Evolutionary conservation across 2,888 invertebrate species (phyloP), one percentile per base, ranked within the genome.

Genomic region (Hypomecis atomaria): DNA sequence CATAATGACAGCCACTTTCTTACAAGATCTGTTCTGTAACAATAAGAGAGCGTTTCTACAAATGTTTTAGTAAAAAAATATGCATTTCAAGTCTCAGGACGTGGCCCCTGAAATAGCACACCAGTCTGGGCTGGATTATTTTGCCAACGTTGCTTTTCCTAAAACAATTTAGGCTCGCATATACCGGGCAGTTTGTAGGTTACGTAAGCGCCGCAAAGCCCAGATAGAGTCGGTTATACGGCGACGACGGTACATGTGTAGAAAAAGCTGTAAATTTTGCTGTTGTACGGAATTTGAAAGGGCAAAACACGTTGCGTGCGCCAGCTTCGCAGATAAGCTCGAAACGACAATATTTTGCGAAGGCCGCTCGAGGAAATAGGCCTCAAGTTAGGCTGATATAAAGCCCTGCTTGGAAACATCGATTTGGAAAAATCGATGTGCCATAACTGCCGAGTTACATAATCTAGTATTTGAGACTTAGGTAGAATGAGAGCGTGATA

Each of bases 301-400:
- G 75, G 73, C 78, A 78, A 79, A 84, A 84, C 77, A 80, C 75
- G 71, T 85, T 86, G 88, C 86, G 87, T 88, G 85, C 77, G 75
- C 72, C 77, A 78, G 76, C 69, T 71, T 76, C 70, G 70, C 71
- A 82, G 83, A 84, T 84, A 86, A 85, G 82, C 82, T 76, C 71
- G 72, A 70, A 79, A 81, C 78, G 75, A 76, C 82, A 76, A 83
- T 82, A 81, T 82, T 83, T 83, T 71, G 77, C 81, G 78, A 78
- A 84, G 78, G 78, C 71, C 74, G 67, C 63, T 57, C 72, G 70
- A 74, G 77, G 73, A 82, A 82, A 78, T 79, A 67, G 71, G 74
- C 62, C 70, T 65, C 55, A 73, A n/a, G 72, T 79, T 74, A 71
- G 73, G 66, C 67, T 71, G 72, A 65, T 65, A 65, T 65, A 69